Evolutionary conservation across 2,113 vertebrate genomes (phyloP).

Genomic region (Alectura lathami): DNA sequence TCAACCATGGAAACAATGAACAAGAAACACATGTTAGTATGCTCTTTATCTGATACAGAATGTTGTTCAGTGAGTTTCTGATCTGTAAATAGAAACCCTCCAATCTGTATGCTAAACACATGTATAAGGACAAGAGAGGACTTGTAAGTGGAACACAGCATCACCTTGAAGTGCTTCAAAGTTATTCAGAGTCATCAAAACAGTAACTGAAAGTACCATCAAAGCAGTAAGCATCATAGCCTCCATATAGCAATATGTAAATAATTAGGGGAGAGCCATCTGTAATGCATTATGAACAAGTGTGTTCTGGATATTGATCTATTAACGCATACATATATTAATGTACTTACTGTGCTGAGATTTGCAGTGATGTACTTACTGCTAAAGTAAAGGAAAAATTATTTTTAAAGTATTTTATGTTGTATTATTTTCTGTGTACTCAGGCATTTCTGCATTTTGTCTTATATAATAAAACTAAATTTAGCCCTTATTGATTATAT

Average conservation of each 20-base stretch:
- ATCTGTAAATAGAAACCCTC: conserved; percentile 10
- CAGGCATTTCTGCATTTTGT: background rate
- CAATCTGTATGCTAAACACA: conserved; percentile 8
- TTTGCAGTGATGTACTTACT: background rate
- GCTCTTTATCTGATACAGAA: background rate
- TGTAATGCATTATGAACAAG: conserved; percentile 6
- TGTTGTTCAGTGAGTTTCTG: background rate
- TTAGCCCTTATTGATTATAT: background rate
- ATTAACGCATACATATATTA: background rate
- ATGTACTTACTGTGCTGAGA: background rate
- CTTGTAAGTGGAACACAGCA: background rate
- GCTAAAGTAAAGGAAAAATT: background rate
- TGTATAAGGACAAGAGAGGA: background rate
- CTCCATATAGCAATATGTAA: conserved; percentile 30
- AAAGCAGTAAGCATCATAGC: conserved; percentile 15
- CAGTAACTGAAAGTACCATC: conserved; percentile 29
- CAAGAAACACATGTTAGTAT: background rate
- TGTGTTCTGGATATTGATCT: conserved; percentile 19
- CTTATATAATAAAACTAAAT: background rate
- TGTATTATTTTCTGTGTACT: background rate
- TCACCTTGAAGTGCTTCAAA: conserved; percentile 56
- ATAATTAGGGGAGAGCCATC: conserved; percentile 47
- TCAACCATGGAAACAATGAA: background rate
- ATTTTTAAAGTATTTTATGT: background rate
- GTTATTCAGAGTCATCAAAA: conserved; percentile 6